These are phyloP conservation scores for Propithecus perrieri DNA, from an alignment of 2,797 vertebrate species.

Conservation along the genomic window DNA sequence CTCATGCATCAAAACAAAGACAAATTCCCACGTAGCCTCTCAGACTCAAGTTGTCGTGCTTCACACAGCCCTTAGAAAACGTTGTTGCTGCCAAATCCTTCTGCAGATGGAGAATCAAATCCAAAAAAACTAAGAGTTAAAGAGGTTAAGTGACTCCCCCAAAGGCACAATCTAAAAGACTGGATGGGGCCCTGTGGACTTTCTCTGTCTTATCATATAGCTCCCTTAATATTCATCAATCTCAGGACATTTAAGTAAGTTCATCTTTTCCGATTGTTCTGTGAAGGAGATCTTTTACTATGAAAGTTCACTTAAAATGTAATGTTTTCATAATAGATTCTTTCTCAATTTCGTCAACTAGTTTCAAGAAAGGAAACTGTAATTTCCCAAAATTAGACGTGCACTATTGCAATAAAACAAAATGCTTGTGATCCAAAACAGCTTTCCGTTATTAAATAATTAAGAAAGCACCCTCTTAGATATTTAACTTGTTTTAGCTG, in stretches of 20 bases:
- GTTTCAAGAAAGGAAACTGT: constrained; percentile 50
- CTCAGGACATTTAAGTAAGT: not conserved
- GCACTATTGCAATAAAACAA: constrained; percentile 51
- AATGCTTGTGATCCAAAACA: constrained; percentile 47
- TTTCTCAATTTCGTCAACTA: constrained; percentile 52
- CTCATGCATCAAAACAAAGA: not conserved
- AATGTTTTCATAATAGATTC: constrained; percentile 53
- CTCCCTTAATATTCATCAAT: not conserved
- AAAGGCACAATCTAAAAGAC: not conserved
- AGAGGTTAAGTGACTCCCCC: not conserved
- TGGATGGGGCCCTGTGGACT: not conserved
- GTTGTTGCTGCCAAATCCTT: not conserved
- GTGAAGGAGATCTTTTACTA: constrained; percentile 50
- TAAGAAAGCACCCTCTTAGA: constrained; percentile 11
- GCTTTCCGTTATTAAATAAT: constrained; percentile 52
- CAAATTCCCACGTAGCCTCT: not conserved
- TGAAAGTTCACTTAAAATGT: constrained; percentile 60
- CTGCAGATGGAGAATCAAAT: not conserved
- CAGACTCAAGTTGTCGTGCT: not conserved
- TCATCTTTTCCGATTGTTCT: constrained; percentile 33
- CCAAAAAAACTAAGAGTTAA: not conserved
- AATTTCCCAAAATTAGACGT: constrained; percentile 64
- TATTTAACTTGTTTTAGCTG: constrained; percentile 38
- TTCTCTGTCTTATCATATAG: not conserved
- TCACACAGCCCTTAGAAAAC: not conserved